A percentile compares a stretch with the other conserved stretches of the same genome.
Conservation (phyloP, 2,888 invertebrate species). For the Papilio elwesi region DNA sequence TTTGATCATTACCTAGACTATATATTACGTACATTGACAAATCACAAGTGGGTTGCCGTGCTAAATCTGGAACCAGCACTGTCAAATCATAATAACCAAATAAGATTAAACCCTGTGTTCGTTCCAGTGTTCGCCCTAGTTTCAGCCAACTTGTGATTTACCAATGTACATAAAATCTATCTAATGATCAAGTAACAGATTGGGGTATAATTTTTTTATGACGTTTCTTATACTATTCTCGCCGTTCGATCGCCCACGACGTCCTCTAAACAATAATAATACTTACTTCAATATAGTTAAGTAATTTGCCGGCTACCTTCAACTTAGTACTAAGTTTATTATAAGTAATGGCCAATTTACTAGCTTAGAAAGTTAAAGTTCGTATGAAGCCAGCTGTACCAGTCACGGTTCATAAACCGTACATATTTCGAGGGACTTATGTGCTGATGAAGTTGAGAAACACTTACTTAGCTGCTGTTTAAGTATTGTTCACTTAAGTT, state of each 20-base stretch:
- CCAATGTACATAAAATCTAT: no score
- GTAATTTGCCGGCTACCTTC: constrained; percentile 20
- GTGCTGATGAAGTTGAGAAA: background rate
- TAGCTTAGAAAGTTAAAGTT: constrained; percentile 17
- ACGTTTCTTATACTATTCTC: background rate
- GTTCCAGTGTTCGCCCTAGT: no score
- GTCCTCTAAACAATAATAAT: background rate
- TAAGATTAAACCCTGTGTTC: no score
- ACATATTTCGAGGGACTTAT: constrained; percentile 13
- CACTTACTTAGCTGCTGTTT: background rate
- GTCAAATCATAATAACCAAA: no score
- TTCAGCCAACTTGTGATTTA: no score
- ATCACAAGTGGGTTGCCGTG: no score
- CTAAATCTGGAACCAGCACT: no score
- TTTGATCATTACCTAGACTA: no score
- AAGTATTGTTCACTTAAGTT: no score
- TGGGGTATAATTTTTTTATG: no score
- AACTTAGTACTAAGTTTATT: constrained; percentile 17
- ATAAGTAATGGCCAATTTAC: constrained; percentile 28
- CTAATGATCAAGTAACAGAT: no score
- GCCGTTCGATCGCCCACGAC: background rate
- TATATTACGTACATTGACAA: no score
- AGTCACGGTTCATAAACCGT: constrained; percentile 15
- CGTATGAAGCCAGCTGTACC: constrained; percentile 12
- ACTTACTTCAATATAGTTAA: background rate